Evolutionary conservation across 2,113 vertebrate genomes (phyloP).

Genomic region (Ammodytes dubius): DNA sequence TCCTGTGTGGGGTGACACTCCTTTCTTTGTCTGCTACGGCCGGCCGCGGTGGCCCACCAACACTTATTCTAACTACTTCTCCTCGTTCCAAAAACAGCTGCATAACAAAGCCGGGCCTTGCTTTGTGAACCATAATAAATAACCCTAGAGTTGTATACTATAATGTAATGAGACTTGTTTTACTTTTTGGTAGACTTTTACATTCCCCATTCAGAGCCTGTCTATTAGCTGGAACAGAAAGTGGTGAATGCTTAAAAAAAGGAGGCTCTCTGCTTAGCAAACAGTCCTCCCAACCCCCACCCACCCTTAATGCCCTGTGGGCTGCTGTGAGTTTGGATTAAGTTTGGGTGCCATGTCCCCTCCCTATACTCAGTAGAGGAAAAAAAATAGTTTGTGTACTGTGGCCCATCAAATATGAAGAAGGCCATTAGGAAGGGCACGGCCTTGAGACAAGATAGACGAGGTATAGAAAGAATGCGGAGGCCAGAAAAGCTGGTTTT

Average conservation of each 20-base stretch:
- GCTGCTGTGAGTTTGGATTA: slow-evolving; percentile 83
- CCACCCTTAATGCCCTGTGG: slow-evolving; percentile 76
- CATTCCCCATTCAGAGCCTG: slow-evolving; percentile 23
- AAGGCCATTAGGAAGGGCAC: slow-evolving; percentile 21
- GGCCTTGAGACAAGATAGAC: slow-evolving; percentile 3
- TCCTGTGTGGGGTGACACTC: background rate
- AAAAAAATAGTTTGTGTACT: too few species aligned
- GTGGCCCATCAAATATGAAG: slow-evolving; percentile 46
- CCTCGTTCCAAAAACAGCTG: background rate
- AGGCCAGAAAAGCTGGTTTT: slow-evolving; percentile 21
- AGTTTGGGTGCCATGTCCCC: slow-evolving; percentile 78
- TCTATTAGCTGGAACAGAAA: slow-evolving; percentile 54
- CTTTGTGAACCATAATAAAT: background rate
- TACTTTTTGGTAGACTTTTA: background rate
- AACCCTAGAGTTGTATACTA: background rate
- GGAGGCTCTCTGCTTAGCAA: slow-evolving; percentile 70
- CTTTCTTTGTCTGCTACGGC: background rate
- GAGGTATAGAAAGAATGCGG: slow-evolving; percentile 14
- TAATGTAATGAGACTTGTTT: background rate
- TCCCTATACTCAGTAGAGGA: slow-evolving; percentile 29
- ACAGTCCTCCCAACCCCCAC: slow-evolving; percentile 75
- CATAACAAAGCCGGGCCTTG: background rate
- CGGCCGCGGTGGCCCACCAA: background rate
- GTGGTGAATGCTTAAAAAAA: slow-evolving; percentile 66
- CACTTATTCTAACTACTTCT: background rate